Base-by-base conservation (phyloP, 2,797 vertebrate species). In the Myioborus miniatus region DNA sequence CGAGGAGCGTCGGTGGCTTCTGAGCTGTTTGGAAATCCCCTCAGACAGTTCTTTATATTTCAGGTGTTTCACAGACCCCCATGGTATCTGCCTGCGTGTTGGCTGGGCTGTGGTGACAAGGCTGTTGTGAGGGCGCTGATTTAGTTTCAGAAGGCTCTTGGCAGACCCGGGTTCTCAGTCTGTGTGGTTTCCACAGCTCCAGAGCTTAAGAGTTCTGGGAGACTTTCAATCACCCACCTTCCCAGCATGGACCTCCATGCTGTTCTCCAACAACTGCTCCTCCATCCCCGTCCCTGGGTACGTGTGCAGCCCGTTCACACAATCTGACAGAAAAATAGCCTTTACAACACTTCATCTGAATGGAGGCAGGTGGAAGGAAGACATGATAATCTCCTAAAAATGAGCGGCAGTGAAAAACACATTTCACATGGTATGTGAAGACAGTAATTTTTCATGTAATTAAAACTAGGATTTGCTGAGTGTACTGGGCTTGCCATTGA, bases 241-340 rank as follows among this genome's bases (percentile, higher is more conserved):
- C 53, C 59, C 67, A 36, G 29, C 26, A 12, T 9, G 2, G 12
- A 20, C 26, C 53, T 63, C 17, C 24, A 47, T 62, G 59, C 46
- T 36, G 5, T 44, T 85, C 52, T 36, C 34, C 2, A 1, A 1
- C 11, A 34, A 9, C 27, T 17, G 2, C 32, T 71, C 9, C 27
- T 37, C 11, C 8, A 10, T 50, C 39, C 30, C 7, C 27, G 11
- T 34, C 67, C 8, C 2, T n/a, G 22, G 21, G 15, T n/a, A 6
- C 13, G 5, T 18, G 3, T 7, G 17, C 69, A 41, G 36, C 52
- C 43, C 1, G 0, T 46, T 69, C 52, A n/a, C 46, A 56, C 36
- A 14, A 32, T 52, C 43, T 50, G 14, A 15, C 41, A 60, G 41
- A 16, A 41, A 69, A 65, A 19, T 1, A 8, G 22, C 44, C 41